Evolutionary conservation across 2,113 vertebrate genomes (phyloP), one percentile per base, ranked within the genome.

Genomic region (Stegostoma tigrinum): DNA sequence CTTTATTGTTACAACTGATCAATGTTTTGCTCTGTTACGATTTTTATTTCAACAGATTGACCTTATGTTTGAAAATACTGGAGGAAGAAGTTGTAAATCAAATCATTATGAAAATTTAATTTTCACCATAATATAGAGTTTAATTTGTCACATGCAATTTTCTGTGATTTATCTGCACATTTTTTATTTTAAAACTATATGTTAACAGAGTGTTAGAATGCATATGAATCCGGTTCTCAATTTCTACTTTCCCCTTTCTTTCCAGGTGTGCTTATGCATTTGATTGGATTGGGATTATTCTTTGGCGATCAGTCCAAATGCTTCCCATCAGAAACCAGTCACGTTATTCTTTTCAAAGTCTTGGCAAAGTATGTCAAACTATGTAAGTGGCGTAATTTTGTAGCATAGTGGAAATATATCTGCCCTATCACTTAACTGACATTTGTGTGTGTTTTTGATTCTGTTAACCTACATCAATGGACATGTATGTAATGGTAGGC

Each of bases 241-340:
- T 21, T 48, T 94, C 38, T 45, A 24, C 27, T 90, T 66, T 95
- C 30, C 42, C 17, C 38, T 72, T 24, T 12, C 70, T 52, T 97
- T 96, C 96, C 96, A 98, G 97, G 97, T 5, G 96, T 97, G 90
- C 75, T 97, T 64, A 97, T 97, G 97, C 52, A 97, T 19, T 96
- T 97, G 96, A 96, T 98, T 96, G 97, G 97, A 0, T 5, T 97
- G 85, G 96, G 75, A 68, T 96, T 97, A 96, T 93, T 97, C 5
- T 83, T 48, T 96, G 96, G 96, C 96, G 96, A 96, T 52, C 27
- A 97, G 96, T 95, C 97, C 48, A 97, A 96, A 97, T 96, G 0
- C 75, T 97, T 97, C 96, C 97, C 97, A 96, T 96, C 96, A 80
- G 97, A 97, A 97, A 97, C 24, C 85, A 97, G 52, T 52, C 96